phyloP scores from a whole-genome alignment of 2,888 invertebrate species.

The Drosophila longiperda region DNA sequence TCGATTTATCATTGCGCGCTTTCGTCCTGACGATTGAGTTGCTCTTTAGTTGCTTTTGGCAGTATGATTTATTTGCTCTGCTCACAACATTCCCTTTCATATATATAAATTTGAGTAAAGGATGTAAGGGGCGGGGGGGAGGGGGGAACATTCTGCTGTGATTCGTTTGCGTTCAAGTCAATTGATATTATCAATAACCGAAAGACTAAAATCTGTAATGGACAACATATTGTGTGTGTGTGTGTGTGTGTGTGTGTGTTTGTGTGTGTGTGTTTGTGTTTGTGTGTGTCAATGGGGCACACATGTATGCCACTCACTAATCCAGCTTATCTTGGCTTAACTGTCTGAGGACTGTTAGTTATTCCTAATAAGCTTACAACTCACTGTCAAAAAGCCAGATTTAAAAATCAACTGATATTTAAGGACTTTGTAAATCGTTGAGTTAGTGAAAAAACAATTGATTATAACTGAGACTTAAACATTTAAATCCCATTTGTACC shows the following conservation, averaged over 20 bases:
- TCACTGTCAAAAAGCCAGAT: slow-evolving; percentile 38
- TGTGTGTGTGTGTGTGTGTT: not conserved
- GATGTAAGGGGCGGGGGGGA: too few species aligned
- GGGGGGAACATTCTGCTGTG: slow-evolving; percentile 22
- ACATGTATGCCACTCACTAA: slow-evolving; percentile 18
- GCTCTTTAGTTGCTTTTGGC: slow-evolving; percentile 54
- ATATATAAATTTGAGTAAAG: slow-evolving; percentile 23
- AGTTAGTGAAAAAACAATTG: not conserved
- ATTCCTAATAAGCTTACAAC: slow-evolving; percentile 38
- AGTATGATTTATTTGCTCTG: slow-evolving; percentile 66
- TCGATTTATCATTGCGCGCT: slow-evolving; percentile 76
- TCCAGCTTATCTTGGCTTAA: slow-evolving; percentile 44
- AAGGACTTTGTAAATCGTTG: not conserved
- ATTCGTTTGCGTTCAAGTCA: slow-evolving; percentile 45
- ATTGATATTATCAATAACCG: slow-evolving; percentile 43
- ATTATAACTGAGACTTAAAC: not conserved
- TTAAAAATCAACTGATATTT: slow-evolving; percentile 5
- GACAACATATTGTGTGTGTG: not conserved
- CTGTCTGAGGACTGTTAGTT: slow-evolving; percentile 20
- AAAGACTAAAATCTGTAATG: slow-evolving; percentile 5
- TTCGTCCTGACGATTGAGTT: slow-evolving; percentile 56
- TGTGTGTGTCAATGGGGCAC: not conserved
- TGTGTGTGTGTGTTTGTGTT: not conserved
- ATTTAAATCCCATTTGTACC: not conserved
- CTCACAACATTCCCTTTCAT: slow-evolving; percentile 33